Base-by-base conservation (phyloP, 1,140 invertebrate species). In the Elymnias hypermnestra region DNA sequence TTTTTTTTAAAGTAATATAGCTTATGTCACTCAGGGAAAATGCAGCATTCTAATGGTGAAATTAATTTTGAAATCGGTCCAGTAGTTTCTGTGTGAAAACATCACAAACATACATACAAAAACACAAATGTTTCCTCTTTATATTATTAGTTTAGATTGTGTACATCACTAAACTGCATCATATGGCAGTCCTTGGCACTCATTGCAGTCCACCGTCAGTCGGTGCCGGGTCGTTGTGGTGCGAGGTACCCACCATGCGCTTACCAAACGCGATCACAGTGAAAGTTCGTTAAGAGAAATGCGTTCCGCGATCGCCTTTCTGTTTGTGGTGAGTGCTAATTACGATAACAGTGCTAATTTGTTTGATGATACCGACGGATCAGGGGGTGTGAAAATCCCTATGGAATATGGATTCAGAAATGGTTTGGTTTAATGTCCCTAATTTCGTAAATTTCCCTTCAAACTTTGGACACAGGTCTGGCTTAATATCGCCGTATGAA, bases 291-390 rank as follows among this genome's bases (percentile, higher is more conserved):
- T 84, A 12, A 79, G 70, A 72, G 79, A 77, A 77, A 85, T 85
- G 81, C 70, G 70, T 63, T 56, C 68, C 63, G 72, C 76, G 63
- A 72, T 81, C 68, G 70, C 67, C 65, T 76, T 81, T 70, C 64
- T 85, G 75, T 82, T 81, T 83, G 70, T 85, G 81, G 81, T 85
- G 81, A 85, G 81, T 85, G 76, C 59, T 67, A 72, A 71, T 74
- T 66, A 65, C 42, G 58, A 62, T 66, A 57, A 64, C 72, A 72
- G 72, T 81, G 73, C 49, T 72, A 69, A 70, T 19, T 10, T 19
- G 17, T 36, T 17, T 36, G 33, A 36, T 19, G 33, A 36, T 8
- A 13, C 33, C 31, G 31, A 18, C 15, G 31, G 15, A 35, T 35
- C 17, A 7, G 17, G 19, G 17, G 33, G 17, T 21, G 33, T 9